Evolutionary conservation across 2,113 vertebrate genomes (phyloP).

Genomic region (Coptodon bakossiorum): DNA sequence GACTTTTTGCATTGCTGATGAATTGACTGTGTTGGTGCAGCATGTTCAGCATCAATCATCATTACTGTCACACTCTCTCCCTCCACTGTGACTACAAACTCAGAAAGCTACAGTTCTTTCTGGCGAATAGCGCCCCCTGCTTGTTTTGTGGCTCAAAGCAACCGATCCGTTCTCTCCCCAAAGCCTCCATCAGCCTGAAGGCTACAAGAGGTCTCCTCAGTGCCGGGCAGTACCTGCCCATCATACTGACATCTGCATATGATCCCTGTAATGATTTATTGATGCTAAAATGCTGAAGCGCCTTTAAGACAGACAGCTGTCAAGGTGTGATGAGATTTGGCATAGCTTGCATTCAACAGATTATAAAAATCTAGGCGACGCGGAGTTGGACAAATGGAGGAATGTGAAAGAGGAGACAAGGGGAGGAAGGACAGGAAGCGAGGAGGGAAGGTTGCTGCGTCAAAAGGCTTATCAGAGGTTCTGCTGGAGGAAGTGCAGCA

Average conservation of each 20-base stretch:
- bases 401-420: background rate
- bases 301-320: background rate
- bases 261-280: background rate
- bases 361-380: background rate
- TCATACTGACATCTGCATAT: background rate
- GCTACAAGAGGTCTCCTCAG: background rate
- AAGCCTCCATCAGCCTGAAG: background rate
- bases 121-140: background rate
- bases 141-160: background rate
- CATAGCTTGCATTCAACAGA: background rate
- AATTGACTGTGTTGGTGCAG: background rate
- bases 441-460: background rate
- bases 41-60: background rate
- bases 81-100: background rate
- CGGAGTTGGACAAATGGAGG: background rate
- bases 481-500: constrained; percentile 95
- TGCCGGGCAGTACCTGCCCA: background rate
- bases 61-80: background rate
- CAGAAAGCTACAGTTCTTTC: background rate
- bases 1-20: background rate
- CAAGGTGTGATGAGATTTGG: constrained; percentile 14
- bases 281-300: background rate
- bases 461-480: constrained; percentile 79
- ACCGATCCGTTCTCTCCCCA: background rate
- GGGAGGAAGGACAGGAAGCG: background rate